phyloP scores from a whole-genome alignment of 2,797 vertebrate species.

The Liparis tanakae region DNA sequence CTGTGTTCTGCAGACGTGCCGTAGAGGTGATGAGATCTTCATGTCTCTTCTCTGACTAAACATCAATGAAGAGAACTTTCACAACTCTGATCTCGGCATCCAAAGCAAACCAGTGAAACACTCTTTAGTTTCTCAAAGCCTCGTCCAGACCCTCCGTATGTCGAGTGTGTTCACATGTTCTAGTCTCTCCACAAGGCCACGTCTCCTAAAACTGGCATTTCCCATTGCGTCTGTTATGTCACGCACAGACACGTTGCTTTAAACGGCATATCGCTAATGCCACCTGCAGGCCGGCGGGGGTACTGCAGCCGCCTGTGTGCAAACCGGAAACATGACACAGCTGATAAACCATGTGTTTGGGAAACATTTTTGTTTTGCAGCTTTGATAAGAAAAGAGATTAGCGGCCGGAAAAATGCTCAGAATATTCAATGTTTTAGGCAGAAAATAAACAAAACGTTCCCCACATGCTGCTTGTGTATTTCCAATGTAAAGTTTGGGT shows the following conservation, averaged over 20 bases:
- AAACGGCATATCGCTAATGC: constrained; percentile 17
- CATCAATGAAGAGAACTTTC: constrained; percentile 51
- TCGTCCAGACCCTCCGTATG: not conserved
- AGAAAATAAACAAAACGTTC: too few species aligned
- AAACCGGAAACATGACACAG: too few species aligned
- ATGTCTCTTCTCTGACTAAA: constrained; percentile 76
- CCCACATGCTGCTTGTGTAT: too few species aligned
- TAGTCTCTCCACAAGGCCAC: constrained; percentile 36
- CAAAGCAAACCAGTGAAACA: constrained; percentile 5
- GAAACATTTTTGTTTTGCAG: too few species aligned
- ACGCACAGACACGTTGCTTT: not conserved
- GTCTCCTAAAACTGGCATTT: constrained; percentile 47
- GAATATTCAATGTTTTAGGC: too few species aligned
- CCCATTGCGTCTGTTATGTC: constrained; percentile 14
- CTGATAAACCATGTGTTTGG: too few species aligned
- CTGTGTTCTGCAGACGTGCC: constrained; percentile 28
- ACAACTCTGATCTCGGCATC: constrained; percentile 62
- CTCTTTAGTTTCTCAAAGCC: not conserved
- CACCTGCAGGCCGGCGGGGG: constrained; percentile 48
- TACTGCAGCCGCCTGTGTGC: constrained; percentile 31
- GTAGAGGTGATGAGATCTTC: constrained; percentile 65
- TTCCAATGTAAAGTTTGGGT: too few species aligned
- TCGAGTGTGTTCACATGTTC: too few species aligned
- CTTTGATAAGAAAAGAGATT: too few species aligned
- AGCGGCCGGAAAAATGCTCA: too few species aligned